A percentile compares a stretch with the other conserved stretches of the same genome.
Evolutionary conservation across 2,797 vertebrate genomes (phyloP).

Genomic region (Morelia viridis): DNA sequence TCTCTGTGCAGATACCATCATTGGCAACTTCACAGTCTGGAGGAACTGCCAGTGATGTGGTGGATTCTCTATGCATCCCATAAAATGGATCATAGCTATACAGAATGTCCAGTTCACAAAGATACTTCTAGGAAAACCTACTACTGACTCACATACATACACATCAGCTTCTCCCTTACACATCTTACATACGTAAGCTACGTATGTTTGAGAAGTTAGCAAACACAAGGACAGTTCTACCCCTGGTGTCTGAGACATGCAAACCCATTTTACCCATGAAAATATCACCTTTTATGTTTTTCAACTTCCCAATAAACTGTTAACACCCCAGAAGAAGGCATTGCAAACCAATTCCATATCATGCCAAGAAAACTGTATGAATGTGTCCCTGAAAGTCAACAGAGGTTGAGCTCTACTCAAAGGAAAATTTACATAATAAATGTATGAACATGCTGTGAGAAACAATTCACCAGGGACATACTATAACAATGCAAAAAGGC

Average conservation of each 20-base stretch:
- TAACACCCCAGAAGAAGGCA: not conserved
- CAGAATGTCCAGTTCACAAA: not conserved
- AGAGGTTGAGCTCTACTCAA: not conserved
- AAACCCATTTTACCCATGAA: not conserved
- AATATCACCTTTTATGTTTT: not conserved
- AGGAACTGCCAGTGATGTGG: not conserved
- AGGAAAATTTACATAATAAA: not conserved
- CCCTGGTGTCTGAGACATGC: not conserved
- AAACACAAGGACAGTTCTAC: not conserved
- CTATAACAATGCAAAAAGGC: constrained; percentile 45
- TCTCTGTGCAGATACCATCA: not conserved
- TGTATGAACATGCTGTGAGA: not conserved
- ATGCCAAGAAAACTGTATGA: not conserved
- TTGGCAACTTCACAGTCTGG: not conserved
- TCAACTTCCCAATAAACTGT: not conserved
- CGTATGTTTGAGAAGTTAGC: not conserved
- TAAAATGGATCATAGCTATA: not conserved
- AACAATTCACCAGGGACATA: not conserved
- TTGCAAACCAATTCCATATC: not conserved
- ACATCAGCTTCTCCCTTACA: not conserved
- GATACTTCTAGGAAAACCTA: not conserved
- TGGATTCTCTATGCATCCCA: not conserved
- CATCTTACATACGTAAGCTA: not conserved
- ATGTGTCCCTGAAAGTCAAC: not conserved
- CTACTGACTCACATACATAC: not conserved